phyloP scores from a whole-genome alignment of 2,888 invertebrate genomes.

The Prosopocoilus inquinatus region DNA sequence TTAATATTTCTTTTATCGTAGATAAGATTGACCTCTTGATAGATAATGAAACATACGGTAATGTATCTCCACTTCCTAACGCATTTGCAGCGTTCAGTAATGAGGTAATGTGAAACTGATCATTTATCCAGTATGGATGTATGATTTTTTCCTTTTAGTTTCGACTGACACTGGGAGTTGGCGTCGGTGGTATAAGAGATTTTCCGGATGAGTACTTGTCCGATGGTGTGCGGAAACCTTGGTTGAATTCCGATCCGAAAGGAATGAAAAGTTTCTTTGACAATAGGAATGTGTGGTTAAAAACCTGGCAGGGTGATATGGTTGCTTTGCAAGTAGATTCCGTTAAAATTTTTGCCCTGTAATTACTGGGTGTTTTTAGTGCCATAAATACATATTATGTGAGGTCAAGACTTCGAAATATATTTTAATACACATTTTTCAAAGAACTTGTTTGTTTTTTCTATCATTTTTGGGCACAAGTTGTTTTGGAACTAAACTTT shows the following conservation, averaged over 20 bases:
- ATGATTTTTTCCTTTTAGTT: slow-evolving; percentile 52
- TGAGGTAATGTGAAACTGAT: slow-evolving; percentile 39
- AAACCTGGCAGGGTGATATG: slow-evolving; percentile 56
- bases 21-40: slow-evolving; percentile 43
- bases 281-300: slow-evolving; percentile 56
- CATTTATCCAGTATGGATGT: too few species aligned
- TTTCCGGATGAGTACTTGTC: slow-evolving; percentile 61
- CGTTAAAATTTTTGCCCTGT: slow-evolving; percentile 52
- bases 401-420: too few species aligned
- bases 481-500: too few species aligned
- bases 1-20: slow-evolving; percentile 14
- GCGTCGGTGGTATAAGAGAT: slow-evolving; percentile 65
- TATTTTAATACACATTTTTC: too few species aligned
- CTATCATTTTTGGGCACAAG: too few species aligned
- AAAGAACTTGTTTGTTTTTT: too few species aligned
- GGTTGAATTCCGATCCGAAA: slow-evolving; percentile 60
- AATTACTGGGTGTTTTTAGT: neutral
- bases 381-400: too few species aligned
- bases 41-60: slow-evolving; percentile 46
- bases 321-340: slow-evolving; percentile 53
- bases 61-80: too few species aligned
- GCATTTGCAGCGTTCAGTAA: slow-evolving; percentile 53
- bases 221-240: slow-evolving; percentile 58
- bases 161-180: slow-evolving; percentile 65
- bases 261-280: slow-evolving; percentile 63